Evolutionary conservation across 2,113 vertebrate species (phyloP), one percentile per base, ranked within the genome.

Genomic region (Pelecanus crispus): DNA sequence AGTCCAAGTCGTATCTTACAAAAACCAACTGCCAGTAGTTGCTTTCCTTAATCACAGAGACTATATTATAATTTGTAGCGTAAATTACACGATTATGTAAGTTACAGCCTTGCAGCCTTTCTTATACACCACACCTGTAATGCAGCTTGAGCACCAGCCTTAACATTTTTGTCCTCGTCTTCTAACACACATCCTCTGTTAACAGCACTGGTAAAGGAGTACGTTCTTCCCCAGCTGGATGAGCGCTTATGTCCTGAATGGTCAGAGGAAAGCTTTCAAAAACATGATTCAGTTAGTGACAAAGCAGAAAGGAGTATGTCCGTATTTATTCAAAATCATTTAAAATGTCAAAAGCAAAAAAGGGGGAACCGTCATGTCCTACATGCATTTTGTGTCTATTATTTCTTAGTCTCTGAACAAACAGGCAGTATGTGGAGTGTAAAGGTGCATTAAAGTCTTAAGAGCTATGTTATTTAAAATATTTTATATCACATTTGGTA

Each of bases 121-220:
- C 40, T 13, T 25, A 4, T 6, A 5, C 17, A 63, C 17, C 59
- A 9, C 90, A 99, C 99, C 99, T 99, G 99, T 68, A 99, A 97
- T 0, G 98, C 97, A 36, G 99, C 98, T 97, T 99, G 99, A 80
- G 98, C 97, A 5, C 99, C 99, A 31, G 99, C 99, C 91, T 99
- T 99, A 79, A 99, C 92, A 6, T 99, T 98, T 79, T 94, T 97
- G 94, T 99, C 99, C 93, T 99, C 98, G 17, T 99, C 98, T 94
- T 99, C 99, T 2, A 98, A 97, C 70, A 99, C 92, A 81, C 99
- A 99, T 17, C 99, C 99, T 87, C 99, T 98, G 98, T 73, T 99
- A 92, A 99, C 99, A 45, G 99, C 99, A 13, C 98, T 99, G 75
- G 99, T 99, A 95, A 99, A 99, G 17, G 99, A 99, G 92, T 99